phyloP scores from a whole-genome alignment of 2,888 invertebrate species.

The Cybosia mesomella region DNA sequence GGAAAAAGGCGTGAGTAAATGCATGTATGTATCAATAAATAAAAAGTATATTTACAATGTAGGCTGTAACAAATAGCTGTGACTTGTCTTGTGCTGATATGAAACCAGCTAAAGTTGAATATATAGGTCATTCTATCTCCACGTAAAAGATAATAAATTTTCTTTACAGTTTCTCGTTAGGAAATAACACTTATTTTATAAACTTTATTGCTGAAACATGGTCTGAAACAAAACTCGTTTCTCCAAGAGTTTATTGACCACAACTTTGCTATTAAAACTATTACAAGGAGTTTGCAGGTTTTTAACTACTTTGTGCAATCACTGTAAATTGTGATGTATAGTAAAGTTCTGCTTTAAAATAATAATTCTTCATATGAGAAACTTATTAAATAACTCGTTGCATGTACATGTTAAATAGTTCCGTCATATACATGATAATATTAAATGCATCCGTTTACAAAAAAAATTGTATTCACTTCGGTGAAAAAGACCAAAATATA shows the following conservation, averaged over 20 bases:
- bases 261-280: conserved; percentile 3
- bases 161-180: neutral
- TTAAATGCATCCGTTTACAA: no score
- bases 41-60: no score
- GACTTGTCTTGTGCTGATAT: neutral
- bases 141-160: neutral
- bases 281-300: neutral
- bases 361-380: no score
- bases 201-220: neutral
- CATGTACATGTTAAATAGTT: no score
- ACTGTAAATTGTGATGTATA: neutral
- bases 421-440: no score
- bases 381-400: no score
- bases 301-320: neutral
- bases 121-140: neutral
- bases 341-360: neutral
- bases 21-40: no score
- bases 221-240: conserved; percentile 1
- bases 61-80: no score
- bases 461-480: no score
- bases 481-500: no score
- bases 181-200: conserved; percentile 1
- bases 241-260: conserved; percentile 5
- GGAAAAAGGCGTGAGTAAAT: no score
- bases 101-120: neutral